A percentile compares a stretch with the other conserved stretches of the same genome.
These are phyloP conservation scores for Propithecus perrieri DNA, from an alignment of 2,797 vertebrate genomes.

Conservation along the genomic window DNA sequence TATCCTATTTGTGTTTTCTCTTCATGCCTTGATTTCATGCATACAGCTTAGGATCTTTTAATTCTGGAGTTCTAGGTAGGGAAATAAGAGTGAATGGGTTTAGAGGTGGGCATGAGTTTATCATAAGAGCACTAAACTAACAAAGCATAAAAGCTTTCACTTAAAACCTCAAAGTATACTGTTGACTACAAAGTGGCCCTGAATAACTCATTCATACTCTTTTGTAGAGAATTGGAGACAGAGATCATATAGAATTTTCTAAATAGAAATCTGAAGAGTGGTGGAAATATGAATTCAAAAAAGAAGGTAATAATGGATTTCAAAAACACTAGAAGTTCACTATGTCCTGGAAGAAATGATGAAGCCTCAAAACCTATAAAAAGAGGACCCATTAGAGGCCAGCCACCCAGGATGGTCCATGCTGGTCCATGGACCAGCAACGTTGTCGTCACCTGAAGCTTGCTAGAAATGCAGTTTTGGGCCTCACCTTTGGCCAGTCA, in stretches of 20 bases:
- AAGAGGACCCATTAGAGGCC: neutral
- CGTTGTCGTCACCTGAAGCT: neutral
- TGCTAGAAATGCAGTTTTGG: neutral
- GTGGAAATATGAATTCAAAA: neutral
- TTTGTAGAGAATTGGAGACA: neutral
- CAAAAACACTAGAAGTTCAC: neutral
- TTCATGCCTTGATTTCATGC: neutral
- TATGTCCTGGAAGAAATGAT: neutral
- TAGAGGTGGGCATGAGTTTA: neutral
- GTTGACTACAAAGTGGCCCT: neutral
- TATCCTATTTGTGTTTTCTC: neutral
- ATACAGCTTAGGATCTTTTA: neutral
- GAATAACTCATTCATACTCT: neutral
- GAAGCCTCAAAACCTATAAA: neutral
- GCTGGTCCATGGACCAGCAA: too few relatives aligned
- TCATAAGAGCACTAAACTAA: neutral
- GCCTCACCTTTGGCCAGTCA: neutral
- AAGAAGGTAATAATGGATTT: conserved; percentile 13
- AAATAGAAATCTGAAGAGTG: neutral
- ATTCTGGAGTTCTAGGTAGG: neutral
- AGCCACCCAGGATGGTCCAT: too few relatives aligned
- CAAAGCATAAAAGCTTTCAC: neutral
- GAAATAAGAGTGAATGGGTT: neutral
- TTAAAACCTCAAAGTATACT: neutral
- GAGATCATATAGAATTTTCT: neutral